A percentile compares a stretch with the other conserved stretches of the same genome.
These are phyloP conservation scores for Apis dorsata DNA, from an alignment of 1,140 invertebrate genomes.

Conservation along the genomic window DNA sequence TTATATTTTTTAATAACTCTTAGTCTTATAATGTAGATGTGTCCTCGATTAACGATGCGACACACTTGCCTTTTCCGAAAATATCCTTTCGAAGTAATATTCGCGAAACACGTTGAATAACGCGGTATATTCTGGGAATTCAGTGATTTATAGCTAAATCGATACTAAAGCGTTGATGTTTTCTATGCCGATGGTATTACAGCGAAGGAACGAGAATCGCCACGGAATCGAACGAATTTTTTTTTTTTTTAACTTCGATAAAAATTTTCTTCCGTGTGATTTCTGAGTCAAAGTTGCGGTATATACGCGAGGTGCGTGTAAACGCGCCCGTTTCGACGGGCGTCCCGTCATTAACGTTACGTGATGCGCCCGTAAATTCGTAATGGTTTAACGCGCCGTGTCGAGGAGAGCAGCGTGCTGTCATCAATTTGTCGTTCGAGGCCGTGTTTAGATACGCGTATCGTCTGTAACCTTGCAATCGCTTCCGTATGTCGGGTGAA, in stretches of 20 bases:
- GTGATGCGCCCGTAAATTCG: constrained; percentile 53
- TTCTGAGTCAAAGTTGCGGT: not conserved
- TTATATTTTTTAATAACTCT: too few relatives aligned
- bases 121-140: constrained; percentile 15
- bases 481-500: constrained; percentile 44
- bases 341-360: constrained; percentile 43
- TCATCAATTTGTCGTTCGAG: constrained; percentile 58
- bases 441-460: constrained; percentile 42
- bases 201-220: not conserved
- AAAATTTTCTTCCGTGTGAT: not conserved
- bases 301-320: not conserved
- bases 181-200: not conserved
- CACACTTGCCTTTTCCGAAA: not conserved
- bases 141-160: constrained; percentile 30
- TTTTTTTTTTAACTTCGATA: not conserved
- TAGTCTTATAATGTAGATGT: not conserved
- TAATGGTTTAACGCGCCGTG: constrained; percentile 31
- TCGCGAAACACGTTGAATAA: constrained; percentile 20
- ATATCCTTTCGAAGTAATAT: constrained; percentile 3
- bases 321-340: constrained; percentile 6
- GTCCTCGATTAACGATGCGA: not conserved
- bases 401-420: constrained; percentile 17
- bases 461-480: constrained; percentile 48
- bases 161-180: constrained; percentile 16
- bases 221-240: not conserved